phyloP scores from a whole-genome alignment of 2,797 vertebrate species.

The Lophura swinhoii region DNA sequence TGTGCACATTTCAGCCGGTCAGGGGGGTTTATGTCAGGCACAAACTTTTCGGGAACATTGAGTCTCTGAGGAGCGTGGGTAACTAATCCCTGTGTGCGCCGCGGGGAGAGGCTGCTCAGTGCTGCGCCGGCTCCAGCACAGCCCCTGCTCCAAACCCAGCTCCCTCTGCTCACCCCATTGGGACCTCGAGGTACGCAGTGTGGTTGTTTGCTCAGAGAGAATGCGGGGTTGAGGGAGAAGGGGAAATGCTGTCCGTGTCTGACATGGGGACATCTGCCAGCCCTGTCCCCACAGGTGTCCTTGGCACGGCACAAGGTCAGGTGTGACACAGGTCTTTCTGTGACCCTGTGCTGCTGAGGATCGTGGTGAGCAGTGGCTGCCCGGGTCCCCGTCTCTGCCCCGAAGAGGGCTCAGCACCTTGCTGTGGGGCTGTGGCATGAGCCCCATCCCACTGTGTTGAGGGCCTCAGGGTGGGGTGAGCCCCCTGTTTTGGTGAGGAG shows the following conservation, averaged over 20 bases:
- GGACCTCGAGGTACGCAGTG: not conserved
- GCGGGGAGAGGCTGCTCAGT: not conserved
- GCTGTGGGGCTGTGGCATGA: not conserved
- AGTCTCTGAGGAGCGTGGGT: not conserved
- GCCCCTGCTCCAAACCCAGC: not conserved
- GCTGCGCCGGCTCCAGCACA: not conserved
- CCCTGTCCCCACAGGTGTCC: accelerated
- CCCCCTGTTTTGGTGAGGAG: not conserved
- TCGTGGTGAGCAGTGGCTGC: accelerated
- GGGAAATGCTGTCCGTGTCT: not conserved
- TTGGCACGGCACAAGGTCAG: not conserved
- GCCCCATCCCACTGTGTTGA: accelerated
- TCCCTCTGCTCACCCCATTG: not conserved
- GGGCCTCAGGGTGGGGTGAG: not conserved
- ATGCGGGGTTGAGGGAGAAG: not conserved
- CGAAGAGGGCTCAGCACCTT: not conserved
- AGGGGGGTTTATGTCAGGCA: not conserved
- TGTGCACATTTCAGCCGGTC: not conserved
- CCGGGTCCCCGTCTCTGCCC: not conserved
- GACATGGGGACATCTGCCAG: not conserved
- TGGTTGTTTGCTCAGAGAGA: too few species aligned
- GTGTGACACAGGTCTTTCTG: accelerated
- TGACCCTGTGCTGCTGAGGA: not conserved
- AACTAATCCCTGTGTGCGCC: not conserved
- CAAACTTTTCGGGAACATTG: slow-evolving; percentile 34